Base-by-base conservation (phyloP, 2,113 vertebrate genomes). In the Vicugna pacos region DNA sequence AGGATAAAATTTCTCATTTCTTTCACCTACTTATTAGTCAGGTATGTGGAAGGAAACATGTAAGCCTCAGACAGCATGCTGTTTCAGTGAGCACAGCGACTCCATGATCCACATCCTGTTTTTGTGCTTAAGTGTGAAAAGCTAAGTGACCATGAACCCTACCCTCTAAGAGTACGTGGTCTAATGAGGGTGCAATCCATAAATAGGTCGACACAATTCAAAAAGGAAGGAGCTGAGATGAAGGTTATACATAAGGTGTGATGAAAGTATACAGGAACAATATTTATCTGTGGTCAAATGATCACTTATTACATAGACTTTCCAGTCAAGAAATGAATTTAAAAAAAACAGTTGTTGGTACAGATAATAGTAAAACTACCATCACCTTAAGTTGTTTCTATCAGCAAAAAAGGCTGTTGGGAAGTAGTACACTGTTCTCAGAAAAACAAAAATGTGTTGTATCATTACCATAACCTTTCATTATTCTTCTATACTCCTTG, bases 351-450 rank as follows among this genome's bases (percentile, higher is more conserved):
- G 22, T 19, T 89, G 24, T 89, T 56, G 81, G 16, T 89, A 26
- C 20, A 79, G 20, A 35, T 86, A 69, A 72, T 30, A 79, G 38
- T 62, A 60, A 77, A 96, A 82, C 1, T 73, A 81, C 24, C 8
- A 92, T 73, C 24, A 88, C 17, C 38, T 93, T 88, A 83, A 86
- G 28, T 77, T 88, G 24, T 84, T 89, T 93, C 56, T 70, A 17
- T 69, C 14, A 79, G 35, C 7, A 22, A 50, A 83, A 30, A 46
- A 14, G 7, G 8, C 13, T 52, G 3, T 26, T 73, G 48, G 2
- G 1, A 81, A 81, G 38, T 46, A 69, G 14, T 56, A 64, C 13
- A 42, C 15, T 72, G 0, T 64, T 93, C n/a, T 82, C 67, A 88
- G 17, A 60, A 70, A 83, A 90, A 54, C 6, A 91, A 81, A 89